Conservation (phyloP, 2,797 vertebrate species). For the Paedocypris micromegethes region DNA sequence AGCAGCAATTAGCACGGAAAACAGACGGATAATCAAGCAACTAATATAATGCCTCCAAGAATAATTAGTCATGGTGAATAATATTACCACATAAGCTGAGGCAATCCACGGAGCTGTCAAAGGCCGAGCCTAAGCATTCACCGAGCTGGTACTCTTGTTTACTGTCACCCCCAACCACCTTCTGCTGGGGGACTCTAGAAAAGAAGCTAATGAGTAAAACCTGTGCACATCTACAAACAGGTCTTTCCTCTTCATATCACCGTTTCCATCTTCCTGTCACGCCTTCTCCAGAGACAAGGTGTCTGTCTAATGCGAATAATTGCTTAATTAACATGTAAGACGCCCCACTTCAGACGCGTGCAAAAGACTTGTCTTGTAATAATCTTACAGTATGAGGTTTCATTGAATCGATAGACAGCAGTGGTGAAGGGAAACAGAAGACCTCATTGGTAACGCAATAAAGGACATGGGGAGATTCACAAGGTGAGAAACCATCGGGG, state of each 20-base stretch:
- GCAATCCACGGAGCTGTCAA: conserved; percentile 32
- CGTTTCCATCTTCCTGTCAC: neutral
- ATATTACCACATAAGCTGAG: conserved; percentile 42
- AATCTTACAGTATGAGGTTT: neutral
- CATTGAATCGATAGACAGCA: conserved; percentile 11
- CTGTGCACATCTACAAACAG: conserved; percentile 45
- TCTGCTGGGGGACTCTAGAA: conserved; percentile 50
- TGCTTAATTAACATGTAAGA: conserved; percentile 34
- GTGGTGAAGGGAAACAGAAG: conserved; percentile 24
- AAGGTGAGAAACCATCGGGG: conserved; percentile 3
- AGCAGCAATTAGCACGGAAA: conserved; percentile 69
- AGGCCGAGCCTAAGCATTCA: conserved; percentile 36
- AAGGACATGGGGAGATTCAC: conserved; percentile 5
- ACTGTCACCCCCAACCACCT: conserved; percentile 19
- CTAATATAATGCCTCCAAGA: conserved; percentile 66
- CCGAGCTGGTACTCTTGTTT: conserved; percentile 10
- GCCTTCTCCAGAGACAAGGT: conserved; percentile 6
- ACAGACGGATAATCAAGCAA: conserved; percentile 67
- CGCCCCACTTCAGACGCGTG: neutral
- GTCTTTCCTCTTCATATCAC: conserved; percentile 59
- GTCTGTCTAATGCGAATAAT: conserved; percentile 21
- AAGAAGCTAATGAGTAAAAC: conserved; percentile 63
- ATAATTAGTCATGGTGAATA: conserved; percentile 66
- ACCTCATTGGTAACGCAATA: conserved; percentile 22
- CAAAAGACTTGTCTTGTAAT: conserved; percentile 8